Evolutionary conservation across 2,797 vertebrate genomes (phyloP), one percentile per base, ranked within the genome.

Genomic region (Forpus xanthops): DNA sequence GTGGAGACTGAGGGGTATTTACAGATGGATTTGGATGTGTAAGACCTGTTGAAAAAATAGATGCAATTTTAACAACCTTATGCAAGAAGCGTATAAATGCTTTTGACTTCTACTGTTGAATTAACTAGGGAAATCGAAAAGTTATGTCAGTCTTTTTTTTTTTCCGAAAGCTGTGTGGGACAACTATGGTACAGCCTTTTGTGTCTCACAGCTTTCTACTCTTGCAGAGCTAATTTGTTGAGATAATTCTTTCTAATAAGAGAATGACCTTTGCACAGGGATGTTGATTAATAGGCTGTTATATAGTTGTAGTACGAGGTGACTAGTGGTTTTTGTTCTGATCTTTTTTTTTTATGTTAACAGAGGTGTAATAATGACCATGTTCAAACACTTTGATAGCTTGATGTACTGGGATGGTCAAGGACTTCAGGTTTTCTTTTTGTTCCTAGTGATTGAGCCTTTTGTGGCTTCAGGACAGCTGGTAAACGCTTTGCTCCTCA

Each of bases 21-120:
- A 87, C 92, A 71, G 60, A 75, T 76, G 80, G 90, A 94, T 93
- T 93, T 95, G 35, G 58, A 35, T 81, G 87, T 60, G 64, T 94
- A 67, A 87, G 77, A 79, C 60, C 52, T 74, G 31, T 62, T 64
- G 56, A 56, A 93, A 94, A 92, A 92, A 78, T 84, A 93, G 92
- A 86, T 72, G 82, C 31, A 60, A 67, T 91, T 96, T 93, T 90
- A 85, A 88, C 41, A 89, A 70, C 67, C 60, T 91, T 87, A 87
- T 6, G 5, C 55, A 56, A 68, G 56, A 71, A 20, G 23, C 6
- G 1, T 55, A 72, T 84, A 84, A 86, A 62, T 76, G 89, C 35
- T 86, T 73, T 20, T 82, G 53, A 35, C 64, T 93, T 93, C 90
- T 92, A 42, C 60, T 64, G 71, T 15, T 66, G 53, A 92, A 77